Percentiles rank a stretch among this genome's conserved stretches.
phyloP scores from a whole-genome alignment of 1,140 invertebrate genomes.

The Ostrea denselamellosa region DNA sequence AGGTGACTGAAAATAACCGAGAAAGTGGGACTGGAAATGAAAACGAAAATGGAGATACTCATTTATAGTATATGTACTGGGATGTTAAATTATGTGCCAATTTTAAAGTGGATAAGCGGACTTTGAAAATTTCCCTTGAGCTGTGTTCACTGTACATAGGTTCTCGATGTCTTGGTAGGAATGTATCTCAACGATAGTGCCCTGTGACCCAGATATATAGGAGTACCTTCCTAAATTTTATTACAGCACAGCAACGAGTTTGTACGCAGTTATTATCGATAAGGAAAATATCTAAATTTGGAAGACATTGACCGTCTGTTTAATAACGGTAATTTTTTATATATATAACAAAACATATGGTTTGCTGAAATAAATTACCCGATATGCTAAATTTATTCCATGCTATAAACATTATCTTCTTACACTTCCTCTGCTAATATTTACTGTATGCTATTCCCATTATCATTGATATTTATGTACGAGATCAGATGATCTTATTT shows the following conservation, averaged over 20 bases:
- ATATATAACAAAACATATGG: not conserved
- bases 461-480: not conserved
- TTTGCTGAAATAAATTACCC: not conserved
- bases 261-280: slow-evolving; percentile 1
- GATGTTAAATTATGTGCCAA: slow-evolving; percentile 5
- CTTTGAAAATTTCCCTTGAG: not conserved
- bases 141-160: slow-evolving; percentile 8
- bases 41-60: slow-evolving; percentile 22
- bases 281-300: not conserved
- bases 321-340: not conserved
- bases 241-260: not conserved
- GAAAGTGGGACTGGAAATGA: not conserved
- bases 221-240: slow-evolving; percentile 5
- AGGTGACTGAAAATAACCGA: slow-evolving; percentile 4
- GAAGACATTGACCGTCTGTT: not conserved
- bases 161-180: not conserved
- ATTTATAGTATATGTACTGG: not conserved
- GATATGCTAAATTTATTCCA: not conserved
- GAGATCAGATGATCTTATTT: not conserved
- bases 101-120: not conserved
- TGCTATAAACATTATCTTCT: not conserved
- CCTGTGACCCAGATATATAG: slow-evolving; percentile 3
- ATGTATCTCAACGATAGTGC: not conserved
- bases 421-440: not conserved
- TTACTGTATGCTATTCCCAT: not conserved